phyloP scores from a whole-genome alignment of 2,797 vertebrate species.

The Gephyroberyx darwinii region DNA sequence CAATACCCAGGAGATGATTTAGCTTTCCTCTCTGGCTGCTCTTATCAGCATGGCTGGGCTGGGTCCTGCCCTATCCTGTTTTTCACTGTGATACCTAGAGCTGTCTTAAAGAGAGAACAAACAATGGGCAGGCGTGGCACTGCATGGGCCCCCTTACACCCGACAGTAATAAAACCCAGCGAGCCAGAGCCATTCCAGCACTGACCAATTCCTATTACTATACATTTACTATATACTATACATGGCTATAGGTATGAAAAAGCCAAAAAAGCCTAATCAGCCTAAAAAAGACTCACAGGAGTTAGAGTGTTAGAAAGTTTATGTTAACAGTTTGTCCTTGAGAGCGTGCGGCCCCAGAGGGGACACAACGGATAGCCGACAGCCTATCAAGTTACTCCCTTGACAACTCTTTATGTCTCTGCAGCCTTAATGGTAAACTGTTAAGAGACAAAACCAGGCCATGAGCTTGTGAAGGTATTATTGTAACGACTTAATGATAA shows the following conservation, averaged over 20 bases:
- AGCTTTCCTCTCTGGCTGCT: conserved; percentile 34
- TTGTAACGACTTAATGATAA: neutral
- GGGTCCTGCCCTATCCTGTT: conserved; percentile 67
- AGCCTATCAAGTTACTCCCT: conserved; percentile 54
- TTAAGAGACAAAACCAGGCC: conserved; percentile 2
- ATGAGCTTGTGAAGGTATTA: conserved; percentile 1
- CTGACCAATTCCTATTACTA: conserved; percentile 52
- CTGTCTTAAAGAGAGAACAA: conserved; percentile 37
- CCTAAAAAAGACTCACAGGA: neutral
- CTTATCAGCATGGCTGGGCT: conserved; percentile 31
- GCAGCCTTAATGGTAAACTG: neutral
- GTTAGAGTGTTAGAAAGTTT: conserved; percentile 5
- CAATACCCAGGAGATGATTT: conserved; percentile 36
- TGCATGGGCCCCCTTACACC: conserved; percentile 48
- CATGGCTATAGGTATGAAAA: neutral
- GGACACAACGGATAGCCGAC: conserved; percentile 31
- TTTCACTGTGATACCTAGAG: conserved; percentile 53
- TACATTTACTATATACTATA: conserved; percentile 3
- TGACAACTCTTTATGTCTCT: conserved; percentile 34
- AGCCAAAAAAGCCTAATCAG: neutral
- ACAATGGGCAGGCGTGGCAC: conserved; percentile 61
- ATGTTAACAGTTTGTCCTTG: conserved; percentile 40
- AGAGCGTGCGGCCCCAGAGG: conserved; percentile 27
- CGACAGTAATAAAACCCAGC: conserved; percentile 45
- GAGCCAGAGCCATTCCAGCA: conserved; percentile 26